Percentiles rank a stretch among this genome's conserved stretches.
These are phyloP conservation scores for Branchinecta sandiegonensis DNA, from an alignment of 2,888 invertebrate genomes.

Conservation along the genomic window DNA sequence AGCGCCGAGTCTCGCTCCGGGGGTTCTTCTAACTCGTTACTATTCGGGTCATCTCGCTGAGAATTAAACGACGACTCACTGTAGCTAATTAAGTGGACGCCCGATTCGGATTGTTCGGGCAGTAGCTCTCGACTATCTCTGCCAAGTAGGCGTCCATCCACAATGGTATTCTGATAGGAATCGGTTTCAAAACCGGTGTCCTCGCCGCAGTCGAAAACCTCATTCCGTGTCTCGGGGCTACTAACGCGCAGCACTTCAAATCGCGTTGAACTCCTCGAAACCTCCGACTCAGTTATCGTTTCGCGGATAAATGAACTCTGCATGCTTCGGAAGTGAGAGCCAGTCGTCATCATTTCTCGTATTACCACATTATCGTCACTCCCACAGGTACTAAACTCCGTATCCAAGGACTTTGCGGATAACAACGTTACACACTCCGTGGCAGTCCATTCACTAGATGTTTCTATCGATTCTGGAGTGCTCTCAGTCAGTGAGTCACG, in stretches of 20 bases:
- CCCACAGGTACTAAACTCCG: not conserved
- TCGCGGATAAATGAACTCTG: slow-evolving; percentile 1
- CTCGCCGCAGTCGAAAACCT: slow-evolving; percentile 35
- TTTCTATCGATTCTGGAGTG: slow-evolving; percentile 7
- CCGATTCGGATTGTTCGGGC: not conserved
- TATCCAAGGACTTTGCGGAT: not conserved
- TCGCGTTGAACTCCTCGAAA: not conserved
- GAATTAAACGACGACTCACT: not conserved
- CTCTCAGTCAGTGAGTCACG: not conserved
- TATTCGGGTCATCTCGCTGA: slow-evolving; percentile 6
- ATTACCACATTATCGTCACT: slow-evolving; percentile 1
- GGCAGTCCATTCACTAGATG: not conserved
- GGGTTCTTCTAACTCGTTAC: slow-evolving; percentile 4
- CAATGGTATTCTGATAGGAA: slow-evolving; percentile 29
- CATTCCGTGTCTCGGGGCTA: slow-evolving; percentile 27
- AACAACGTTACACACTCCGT: slow-evolving; percentile 15
- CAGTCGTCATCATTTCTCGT: slow-evolving; percentile 11
- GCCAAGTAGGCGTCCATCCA: slow-evolving; percentile 26
- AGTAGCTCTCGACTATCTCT: not conserved
- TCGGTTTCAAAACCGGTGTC: slow-evolving; percentile 32
- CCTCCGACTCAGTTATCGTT: not conserved
- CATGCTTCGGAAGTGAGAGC: not conserved
- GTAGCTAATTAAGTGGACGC: not conserved
- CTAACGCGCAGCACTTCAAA: slow-evolving; percentile 18
- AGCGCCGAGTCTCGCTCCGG: slow-evolving; percentile 1